Evolutionary conservation across 2,113 vertebrate species (phyloP).

Genomic region (Mobula hypostoma): DNA sequence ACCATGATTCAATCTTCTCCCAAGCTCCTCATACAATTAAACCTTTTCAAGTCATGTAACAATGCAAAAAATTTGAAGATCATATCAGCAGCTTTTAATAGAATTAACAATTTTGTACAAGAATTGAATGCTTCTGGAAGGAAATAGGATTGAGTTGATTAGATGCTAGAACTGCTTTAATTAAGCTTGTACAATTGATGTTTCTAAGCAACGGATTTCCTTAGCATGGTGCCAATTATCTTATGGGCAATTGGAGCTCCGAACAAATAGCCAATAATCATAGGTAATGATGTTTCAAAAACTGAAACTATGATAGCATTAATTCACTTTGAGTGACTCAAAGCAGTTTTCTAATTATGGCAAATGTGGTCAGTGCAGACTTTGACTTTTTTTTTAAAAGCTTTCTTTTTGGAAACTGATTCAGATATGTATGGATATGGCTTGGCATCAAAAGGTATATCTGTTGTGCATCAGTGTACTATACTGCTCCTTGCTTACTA

Average conservation of each 20-base stretch:
- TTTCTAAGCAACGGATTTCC: slow-evolving; percentile 45
- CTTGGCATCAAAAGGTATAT: too few relatives aligned
- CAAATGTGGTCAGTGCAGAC: not conserved
- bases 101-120: slow-evolving; percentile 46
- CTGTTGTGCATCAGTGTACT: too few relatives aligned
- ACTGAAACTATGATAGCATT: slow-evolving; percentile 38
- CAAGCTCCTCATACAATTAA: slow-evolving; percentile 17
- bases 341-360: slow-evolving; percentile 45
- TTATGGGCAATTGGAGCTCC: slow-evolving; percentile 45
- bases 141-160: slow-evolving; percentile 45
- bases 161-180: slow-evolving; percentile 51
- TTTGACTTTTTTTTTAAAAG: too few relatives aligned
- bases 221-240: slow-evolving; percentile 49
- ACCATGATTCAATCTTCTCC: slow-evolving; percentile 19
- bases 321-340: not conserved
- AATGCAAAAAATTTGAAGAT: slow-evolving; percentile 26
- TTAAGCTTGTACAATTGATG: slow-evolving; percentile 47
- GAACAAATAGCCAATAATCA: slow-evolving; percentile 43
- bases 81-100: slow-evolving; percentile 41
- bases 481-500: too few relatives aligned
- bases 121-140: slow-evolving; percentile 51
- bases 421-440: too few relatives aligned
- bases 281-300: slow-evolving; percentile 38
- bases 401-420: too few relatives aligned
- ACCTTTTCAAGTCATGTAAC: slow-evolving; percentile 18